A percentile compares a stretch with the other conserved stretches of the same genome.
Conservation (phyloP, 2,113 vertebrate genomes). For the Microtus richardsoni region DNA sequence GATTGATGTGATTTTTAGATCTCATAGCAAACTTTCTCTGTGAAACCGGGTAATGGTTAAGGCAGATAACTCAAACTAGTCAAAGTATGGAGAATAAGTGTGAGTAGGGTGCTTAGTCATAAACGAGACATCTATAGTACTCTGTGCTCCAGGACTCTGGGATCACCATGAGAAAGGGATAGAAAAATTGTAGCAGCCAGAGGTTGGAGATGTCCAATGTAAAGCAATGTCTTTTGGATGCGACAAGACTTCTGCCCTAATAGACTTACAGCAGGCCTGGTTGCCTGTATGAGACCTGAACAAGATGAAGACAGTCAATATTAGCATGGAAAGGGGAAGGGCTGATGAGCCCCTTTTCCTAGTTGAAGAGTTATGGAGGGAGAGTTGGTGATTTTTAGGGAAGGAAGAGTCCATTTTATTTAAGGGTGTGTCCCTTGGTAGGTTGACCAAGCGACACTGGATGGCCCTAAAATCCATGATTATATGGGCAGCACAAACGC, state of each 20-base stretch:
- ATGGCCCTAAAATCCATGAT: neutral
- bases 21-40: neutral
- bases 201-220: neutral
- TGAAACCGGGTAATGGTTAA: neutral
- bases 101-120: neutral
- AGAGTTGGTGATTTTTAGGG: neutral
- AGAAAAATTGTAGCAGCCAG: neutral
- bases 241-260: neutral
- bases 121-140: neutral
- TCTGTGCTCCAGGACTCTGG: neutral
- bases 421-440: neutral
- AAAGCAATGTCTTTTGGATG: neutral
- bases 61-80: neutral
- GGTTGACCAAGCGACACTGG: neutral
- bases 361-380: neutral
- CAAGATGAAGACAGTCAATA: neutral
- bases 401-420: neutral
- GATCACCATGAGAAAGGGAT: neutral
- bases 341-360: neutral
- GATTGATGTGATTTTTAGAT: neutral
- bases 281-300: neutral
- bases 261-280: neutral
- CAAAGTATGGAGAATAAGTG: neutral
- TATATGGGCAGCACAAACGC: neutral
- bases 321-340: neutral